These are phyloP conservation scores for Ahaetulla prasina DNA, from an alignment of 2,113 vertebrate genomes.

Conservation along the genomic window DNA sequence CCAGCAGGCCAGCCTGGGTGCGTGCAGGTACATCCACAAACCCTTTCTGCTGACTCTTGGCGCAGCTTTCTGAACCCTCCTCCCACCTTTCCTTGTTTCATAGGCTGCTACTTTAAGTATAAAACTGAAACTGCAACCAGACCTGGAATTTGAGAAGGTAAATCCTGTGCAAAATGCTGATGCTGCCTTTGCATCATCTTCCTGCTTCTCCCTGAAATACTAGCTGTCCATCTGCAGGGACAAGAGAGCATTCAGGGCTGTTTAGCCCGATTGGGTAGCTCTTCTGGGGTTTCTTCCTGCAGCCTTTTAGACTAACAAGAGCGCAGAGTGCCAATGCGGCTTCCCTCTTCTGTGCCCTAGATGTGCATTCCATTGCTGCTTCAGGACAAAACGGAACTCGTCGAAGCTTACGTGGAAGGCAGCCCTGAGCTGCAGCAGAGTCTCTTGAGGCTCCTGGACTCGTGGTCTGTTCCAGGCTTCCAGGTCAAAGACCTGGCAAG, in stretches of 20 bases:
- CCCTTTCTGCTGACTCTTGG: not conserved
- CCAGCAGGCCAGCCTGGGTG: not conserved
- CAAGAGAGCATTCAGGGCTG: not conserved
- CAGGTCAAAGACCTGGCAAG: conserved; percentile 52
- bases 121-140: conserved; percentile 76
- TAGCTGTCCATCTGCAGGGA: not conserved
- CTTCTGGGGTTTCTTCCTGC: no score
- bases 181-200: not conserved
- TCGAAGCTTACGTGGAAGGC: conserved; percentile 71
- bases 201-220: not conserved
- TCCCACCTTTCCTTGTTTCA: conserved; percentile 12
- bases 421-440: conserved; percentile 68
- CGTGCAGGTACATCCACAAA: not conserved
- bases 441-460: conserved; percentile 77
- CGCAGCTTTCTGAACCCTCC: not conserved
- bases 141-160: conserved; percentile 82
- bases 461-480: conserved; percentile 79
- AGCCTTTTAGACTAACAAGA: no score
- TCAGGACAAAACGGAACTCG: conserved; percentile 72
- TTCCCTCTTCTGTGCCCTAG: conserved; percentile 52
- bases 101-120: conserved; percentile 75
- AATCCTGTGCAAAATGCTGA: conserved; percentile 44
- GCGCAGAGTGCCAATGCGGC: not conserved
- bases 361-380: conserved; percentile 78
- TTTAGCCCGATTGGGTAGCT: not conserved